phyloP scores from a whole-genome alignment of 2,113 vertebrate genomes.

The Rousettus leschenaultii region DNA sequence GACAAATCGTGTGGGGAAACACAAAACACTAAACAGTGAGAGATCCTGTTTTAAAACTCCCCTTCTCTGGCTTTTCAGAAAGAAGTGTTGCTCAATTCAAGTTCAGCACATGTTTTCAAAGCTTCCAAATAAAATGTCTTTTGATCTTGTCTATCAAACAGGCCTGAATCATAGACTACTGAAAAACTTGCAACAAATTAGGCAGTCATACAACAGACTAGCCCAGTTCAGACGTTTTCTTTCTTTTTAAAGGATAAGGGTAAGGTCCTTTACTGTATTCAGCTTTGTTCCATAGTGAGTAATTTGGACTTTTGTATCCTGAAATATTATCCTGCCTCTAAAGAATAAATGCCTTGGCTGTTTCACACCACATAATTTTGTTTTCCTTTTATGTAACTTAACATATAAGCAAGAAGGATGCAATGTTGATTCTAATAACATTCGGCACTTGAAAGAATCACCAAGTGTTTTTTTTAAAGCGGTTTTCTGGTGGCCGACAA shows the following conservation, averaged over 20 bases:
- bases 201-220: slow-evolving; percentile 73
- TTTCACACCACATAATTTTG: slow-evolving; percentile 76
- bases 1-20: slow-evolving; percentile 77
- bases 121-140: slow-evolving; percentile 76
- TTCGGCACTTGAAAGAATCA: slow-evolving; percentile 81
- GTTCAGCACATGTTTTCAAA: slow-evolving; percentile 77
- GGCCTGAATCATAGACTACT: slow-evolving; percentile 76
- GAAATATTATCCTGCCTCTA: slow-evolving; percentile 80
- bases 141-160: slow-evolving; percentile 77
- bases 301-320: slow-evolving; percentile 79
- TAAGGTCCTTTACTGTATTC: slow-evolving; percentile 68
- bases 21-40: slow-evolving; percentile 73
- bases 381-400: slow-evolving; percentile 75
- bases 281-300: slow-evolving; percentile 78
- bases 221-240: slow-evolving; percentile 58
- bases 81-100: slow-evolving; percentile 77
- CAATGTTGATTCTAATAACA: slow-evolving; percentile 79
- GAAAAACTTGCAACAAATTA: slow-evolving; percentile 75
- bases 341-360: slow-evolving; percentile 75
- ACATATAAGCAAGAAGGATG: slow-evolving; percentile 79
- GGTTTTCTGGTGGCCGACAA: slow-evolving; percentile 77
- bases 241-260: slow-evolving; percentile 65
- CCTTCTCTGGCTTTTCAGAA: slow-evolving; percentile 63
- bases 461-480: slow-evolving; percentile 74
- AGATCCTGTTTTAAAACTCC: slow-evolving; percentile 57